Evolutionary conservation across 2,797 vertebrate genomes (phyloP).

Genomic region (Scleropages formosus): DNA sequence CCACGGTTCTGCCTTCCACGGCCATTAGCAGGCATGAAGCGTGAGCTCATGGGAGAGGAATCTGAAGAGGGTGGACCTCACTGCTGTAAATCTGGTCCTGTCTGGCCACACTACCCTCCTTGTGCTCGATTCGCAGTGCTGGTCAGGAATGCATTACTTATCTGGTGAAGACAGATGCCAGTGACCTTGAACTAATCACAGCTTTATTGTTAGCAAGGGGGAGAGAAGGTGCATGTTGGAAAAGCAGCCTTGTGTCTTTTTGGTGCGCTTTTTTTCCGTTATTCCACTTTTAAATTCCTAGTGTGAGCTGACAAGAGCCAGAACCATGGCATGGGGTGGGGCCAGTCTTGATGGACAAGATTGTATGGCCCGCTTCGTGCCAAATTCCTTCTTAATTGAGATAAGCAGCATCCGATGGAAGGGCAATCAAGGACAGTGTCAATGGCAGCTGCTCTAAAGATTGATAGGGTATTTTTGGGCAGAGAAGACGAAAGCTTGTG

Average conservation of each 20-base stretch:
- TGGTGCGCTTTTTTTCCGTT: neutral
- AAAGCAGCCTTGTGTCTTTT: neutral
- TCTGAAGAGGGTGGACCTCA: constrained; percentile 13
- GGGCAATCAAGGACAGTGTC: too few relatives aligned
- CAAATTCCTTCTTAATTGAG: too few relatives aligned
- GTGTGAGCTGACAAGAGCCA: too few relatives aligned
- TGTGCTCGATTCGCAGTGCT: neutral
- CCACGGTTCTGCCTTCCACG: neutral
- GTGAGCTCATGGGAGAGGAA: constrained; percentile 25
- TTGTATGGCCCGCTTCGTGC: too few relatives aligned
- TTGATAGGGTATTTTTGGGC: too few relatives aligned
- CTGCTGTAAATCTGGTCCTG: neutral
- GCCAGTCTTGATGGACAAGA: too few relatives aligned
- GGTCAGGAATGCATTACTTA: constrained; percentile 17
- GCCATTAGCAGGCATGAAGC: constrained; percentile 5
- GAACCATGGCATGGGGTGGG: too few relatives aligned
- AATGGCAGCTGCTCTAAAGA: too few relatives aligned
- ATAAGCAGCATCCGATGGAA: too few relatives aligned
- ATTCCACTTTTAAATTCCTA: too few relatives aligned
- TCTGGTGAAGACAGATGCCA: neutral
- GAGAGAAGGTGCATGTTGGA: neutral
- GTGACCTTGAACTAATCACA: constrained; percentile 1
- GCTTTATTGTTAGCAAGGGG: neutral
- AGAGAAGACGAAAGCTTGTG: too few relatives aligned
- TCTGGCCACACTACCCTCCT: neutral